These are phyloP conservation scores for Crambe crambe DNA, from an alignment of 37 sponge, comb jelly and placozoan genomes.

Conservation along the genomic window DNA sequence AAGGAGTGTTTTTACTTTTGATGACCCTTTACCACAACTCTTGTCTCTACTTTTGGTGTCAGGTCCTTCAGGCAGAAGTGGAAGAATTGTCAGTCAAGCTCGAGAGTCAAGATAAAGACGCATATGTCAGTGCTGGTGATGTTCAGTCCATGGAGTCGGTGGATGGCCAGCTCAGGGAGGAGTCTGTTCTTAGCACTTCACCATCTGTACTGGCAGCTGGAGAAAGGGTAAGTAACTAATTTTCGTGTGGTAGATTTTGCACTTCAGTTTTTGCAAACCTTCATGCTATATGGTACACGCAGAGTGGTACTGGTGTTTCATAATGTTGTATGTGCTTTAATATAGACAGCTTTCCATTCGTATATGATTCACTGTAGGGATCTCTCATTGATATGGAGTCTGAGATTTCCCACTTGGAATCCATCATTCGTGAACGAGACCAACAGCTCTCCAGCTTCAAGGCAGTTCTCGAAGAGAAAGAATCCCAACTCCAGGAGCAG, in stretches of 20 bases:
- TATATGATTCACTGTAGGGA: slow-evolving; percentile 9
- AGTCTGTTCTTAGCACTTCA: not conserved
- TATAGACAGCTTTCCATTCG: no score
- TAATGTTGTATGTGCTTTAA: no score
- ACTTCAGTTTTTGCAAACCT: not conserved
- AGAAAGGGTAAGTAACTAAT: slow-evolving; percentile 29
- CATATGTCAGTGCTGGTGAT: no score
- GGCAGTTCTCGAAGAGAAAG: slow-evolving; percentile 33
- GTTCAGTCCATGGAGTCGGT: not conserved
- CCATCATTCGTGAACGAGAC: slow-evolving; percentile 18
- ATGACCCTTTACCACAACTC: not conserved
- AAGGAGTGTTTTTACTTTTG: no score
- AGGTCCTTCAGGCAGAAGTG: not conserved
- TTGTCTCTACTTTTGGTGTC: not conserved
- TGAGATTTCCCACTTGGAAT: slow-evolving; percentile 20
- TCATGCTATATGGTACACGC: no score
- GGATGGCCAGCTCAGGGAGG: not conserved
- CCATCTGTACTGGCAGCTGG: slow-evolving; percentile 21
- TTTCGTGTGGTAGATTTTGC: not conserved
- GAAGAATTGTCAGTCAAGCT: not conserved
- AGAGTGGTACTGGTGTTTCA: no score
- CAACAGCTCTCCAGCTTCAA: slow-evolving; percentile 47
- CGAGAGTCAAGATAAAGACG: no score
- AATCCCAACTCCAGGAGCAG: not conserved
- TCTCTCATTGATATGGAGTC: slow-evolving; percentile 53